These are phyloP conservation scores for Mechanitis mazaeus DNA, from an alignment of 2,888 invertebrate genomes.

Conservation along the genomic window DNA sequence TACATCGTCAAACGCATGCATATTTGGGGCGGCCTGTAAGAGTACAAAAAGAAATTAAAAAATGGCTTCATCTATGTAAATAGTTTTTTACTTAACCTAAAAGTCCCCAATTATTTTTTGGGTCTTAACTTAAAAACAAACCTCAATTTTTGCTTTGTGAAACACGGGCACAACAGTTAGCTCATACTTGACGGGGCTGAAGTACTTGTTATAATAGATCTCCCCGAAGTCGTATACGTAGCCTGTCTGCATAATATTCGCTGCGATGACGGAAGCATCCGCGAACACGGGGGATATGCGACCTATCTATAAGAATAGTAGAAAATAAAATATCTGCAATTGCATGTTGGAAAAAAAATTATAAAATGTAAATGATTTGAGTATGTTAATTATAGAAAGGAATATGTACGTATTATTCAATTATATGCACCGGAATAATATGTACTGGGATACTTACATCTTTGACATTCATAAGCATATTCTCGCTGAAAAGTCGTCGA, in stretches of 20 bases:
- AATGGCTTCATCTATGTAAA: not conserved
- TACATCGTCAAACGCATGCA: conserved; percentile 82
- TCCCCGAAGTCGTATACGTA: conserved; percentile 79
- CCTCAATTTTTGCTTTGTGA: conserved; percentile 72
- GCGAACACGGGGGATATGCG: conserved; percentile 80
- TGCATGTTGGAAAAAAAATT: too few species aligned
- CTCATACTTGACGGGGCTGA: conserved; percentile 80
- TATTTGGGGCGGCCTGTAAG: conserved; percentile 76
- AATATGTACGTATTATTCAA: too few species aligned
- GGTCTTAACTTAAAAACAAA: conserved; percentile 22
- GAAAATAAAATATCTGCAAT: not conserved
- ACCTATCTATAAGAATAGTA: conserved; percentile 71
- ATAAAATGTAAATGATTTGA: too few species aligned
- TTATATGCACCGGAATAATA: too few species aligned
- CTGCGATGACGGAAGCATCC: conserved; percentile 82
- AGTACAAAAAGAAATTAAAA: not conserved
- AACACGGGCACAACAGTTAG: conserved; percentile 79
- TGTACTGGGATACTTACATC: conserved; percentile 48
- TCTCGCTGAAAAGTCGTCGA: conserved; percentile 55
- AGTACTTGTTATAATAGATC: conserved; percentile 83
- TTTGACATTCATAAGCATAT: conserved; percentile 79
- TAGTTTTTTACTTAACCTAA: too few species aligned
- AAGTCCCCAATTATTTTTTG: too few species aligned
- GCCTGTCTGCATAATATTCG: conserved; percentile 73
- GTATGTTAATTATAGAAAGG: too few species aligned